A percentile compares a stretch with the other conserved stretches of the same genome.
Evolutionary conservation across 2,888 invertebrate species (phyloP).

Genomic region (Taenaris catops): DNA sequence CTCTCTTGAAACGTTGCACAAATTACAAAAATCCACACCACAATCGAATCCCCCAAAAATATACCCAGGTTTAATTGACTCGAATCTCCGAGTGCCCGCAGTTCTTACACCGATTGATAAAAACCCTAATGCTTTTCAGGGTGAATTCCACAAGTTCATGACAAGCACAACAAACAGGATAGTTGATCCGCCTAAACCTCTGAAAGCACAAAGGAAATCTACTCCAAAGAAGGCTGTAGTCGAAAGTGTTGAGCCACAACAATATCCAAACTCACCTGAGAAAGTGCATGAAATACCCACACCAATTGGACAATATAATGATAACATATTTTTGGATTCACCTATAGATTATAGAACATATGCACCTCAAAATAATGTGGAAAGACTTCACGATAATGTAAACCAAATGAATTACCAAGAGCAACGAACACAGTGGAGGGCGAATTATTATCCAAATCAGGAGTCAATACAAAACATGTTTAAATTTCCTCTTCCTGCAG

Average conservation of each 20-base stretch:
- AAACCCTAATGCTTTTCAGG: slow-evolving; percentile 61
- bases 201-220: slow-evolving; percentile 17
- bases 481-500: no score
- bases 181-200: background rate
- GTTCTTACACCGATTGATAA: slow-evolving; percentile 51
- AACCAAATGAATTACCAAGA: slow-evolving; percentile 16
- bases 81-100: slow-evolving; percentile 39
- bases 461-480: slow-evolving; percentile 32
- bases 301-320: slow-evolving; percentile 65
- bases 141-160: slow-evolving; percentile 68
- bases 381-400: slow-evolving; percentile 19
- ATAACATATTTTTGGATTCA: slow-evolving; percentile 52
- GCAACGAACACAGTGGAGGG: slow-evolving; percentile 38
- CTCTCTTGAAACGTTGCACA: slow-evolving; percentile 6
- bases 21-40: slow-evolving; percentile 15
- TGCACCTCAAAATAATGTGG: slow-evolving; percentile 22
- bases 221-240: slow-evolving; percentile 28
- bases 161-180: slow-evolving; percentile 16
- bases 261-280: slow-evolving; percentile 13
- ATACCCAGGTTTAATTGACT: slow-evolving; percentile 32
- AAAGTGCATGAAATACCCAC: slow-evolving; percentile 34
- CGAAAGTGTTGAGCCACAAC: slow-evolving; percentile 27
- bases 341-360: slow-evolving; percentile 52
- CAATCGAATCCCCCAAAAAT: slow-evolving; percentile 22
- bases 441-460: slow-evolving; percentile 34